phyloP scores from a whole-genome alignment of 2,888 invertebrate genomes.

The Neocrepidodera transversa region DNA sequence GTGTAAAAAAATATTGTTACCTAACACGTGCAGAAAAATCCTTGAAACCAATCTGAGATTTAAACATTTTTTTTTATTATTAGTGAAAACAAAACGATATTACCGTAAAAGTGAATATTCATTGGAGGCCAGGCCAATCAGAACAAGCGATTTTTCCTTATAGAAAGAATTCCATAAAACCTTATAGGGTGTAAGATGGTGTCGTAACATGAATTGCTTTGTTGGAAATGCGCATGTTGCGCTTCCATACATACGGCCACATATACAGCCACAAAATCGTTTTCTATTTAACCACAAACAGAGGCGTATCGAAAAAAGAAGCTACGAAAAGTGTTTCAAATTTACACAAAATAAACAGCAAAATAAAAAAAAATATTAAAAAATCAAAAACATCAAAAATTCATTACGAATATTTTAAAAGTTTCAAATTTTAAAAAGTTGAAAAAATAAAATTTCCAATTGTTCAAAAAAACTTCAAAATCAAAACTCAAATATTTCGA shows the following conservation, averaged over 20 bases:
- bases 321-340: too few species aligned
- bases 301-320: too few species aligned
- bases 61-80: conserved; percentile 1
- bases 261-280: conserved; percentile 9
- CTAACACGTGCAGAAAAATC: background rate
- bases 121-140: conserved; percentile 15
- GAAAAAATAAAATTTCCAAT: too few species aligned
- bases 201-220: conserved; percentile 40
- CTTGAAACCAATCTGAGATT: background rate
- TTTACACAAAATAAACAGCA: too few species aligned
- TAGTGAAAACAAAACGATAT: background rate
- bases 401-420: too few species aligned
- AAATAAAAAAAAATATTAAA: too few species aligned
- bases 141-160: conserved; percentile 29
- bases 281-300: background rate
- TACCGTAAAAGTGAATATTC: conserved; percentile 23
- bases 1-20: background rate
- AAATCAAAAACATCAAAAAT: too few species aligned
- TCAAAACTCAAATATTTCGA: too few species aligned
- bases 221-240: conserved; percentile 24
- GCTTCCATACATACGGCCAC: conserved; percentile 13
- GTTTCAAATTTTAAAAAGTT: too few species aligned
- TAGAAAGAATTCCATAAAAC: conserved; percentile 33
- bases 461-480: too few species aligned
- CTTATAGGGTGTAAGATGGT: conserved; percentile 30